phyloP scores from a whole-genome alignment of 1,140 invertebrate genomes.

The Philotrypesis tridentata region DNA sequence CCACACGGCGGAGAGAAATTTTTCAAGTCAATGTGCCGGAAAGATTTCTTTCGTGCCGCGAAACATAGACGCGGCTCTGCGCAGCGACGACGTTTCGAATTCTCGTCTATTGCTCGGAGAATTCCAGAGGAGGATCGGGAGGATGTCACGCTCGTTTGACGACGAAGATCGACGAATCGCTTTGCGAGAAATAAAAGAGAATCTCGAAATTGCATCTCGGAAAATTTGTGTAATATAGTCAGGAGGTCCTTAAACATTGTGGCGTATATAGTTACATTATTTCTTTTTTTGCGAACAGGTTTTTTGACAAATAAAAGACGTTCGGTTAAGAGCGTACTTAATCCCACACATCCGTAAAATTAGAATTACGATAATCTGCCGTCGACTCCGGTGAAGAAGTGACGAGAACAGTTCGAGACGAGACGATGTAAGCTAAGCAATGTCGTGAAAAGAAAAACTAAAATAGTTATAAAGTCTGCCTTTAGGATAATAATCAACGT shows the following conservation, averaged over 20 bases:
- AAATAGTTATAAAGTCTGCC: conserved; percentile 15
- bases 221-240: conserved; percentile 30
- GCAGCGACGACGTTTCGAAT: no score
- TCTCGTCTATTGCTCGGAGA: no score
- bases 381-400: not conserved
- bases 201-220: no score
- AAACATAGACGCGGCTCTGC: not conserved
- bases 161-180: not conserved
- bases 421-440: not conserved
- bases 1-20: not conserved
- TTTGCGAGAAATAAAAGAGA: no score
- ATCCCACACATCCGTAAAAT: not conserved
- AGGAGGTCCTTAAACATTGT: conserved; percentile 8
- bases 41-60: not conserved
- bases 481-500: conserved; percentile 18
- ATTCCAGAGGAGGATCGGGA: no score
- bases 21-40: not conserved
- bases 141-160: no score
- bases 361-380: not conserved
- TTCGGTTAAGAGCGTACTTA: not conserved
- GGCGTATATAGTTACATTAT: not conserved
- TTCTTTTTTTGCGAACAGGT: not conserved
- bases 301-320: not conserved
- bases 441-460: not conserved
- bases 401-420: conserved; percentile 1